A percentile compares a stretch with the other conserved stretches of the same genome.
Conservation (phyloP, 2,797 vertebrate genomes). For the Sparidentex hasta region DNA sequence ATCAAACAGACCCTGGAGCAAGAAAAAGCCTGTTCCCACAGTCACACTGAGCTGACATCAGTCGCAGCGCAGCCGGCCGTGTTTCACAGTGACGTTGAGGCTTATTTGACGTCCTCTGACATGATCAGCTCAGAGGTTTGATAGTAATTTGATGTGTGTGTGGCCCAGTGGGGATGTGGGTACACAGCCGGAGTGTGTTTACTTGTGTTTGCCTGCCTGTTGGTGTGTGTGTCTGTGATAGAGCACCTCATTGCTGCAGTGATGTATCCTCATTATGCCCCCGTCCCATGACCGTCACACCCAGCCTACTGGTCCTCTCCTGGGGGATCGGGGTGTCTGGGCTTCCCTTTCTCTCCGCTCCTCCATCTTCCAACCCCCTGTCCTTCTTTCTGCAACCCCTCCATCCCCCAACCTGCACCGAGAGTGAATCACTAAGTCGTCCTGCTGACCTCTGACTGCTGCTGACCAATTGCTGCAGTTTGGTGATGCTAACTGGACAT, state of each 20-base stretch:
- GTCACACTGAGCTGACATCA: slow-evolving; percentile 37
- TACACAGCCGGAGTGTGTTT: slow-evolving; percentile 21
- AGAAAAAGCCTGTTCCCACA: slow-evolving; percentile 68
- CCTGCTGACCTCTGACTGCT: slow-evolving; percentile 55
- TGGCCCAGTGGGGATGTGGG: slow-evolving; percentile 29
- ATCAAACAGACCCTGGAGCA: slow-evolving; percentile 45
- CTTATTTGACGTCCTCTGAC: slow-evolving; percentile 40
- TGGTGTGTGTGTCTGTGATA: slow-evolving; percentile 63
- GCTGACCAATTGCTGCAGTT: slow-evolving; percentile 34
- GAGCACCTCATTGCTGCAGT: slow-evolving; percentile 79
- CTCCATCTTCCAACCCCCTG: slow-evolving; percentile 50
- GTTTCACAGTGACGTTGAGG: slow-evolving; percentile 43
- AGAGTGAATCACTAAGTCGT: slow-evolving; percentile 65
- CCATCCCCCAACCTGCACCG: slow-evolving; percentile 24
- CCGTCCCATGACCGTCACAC: slow-evolving; percentile 76
- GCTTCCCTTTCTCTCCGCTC: slow-evolving; percentile 65
- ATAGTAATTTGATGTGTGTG: slow-evolving; percentile 22
- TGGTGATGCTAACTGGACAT: slow-evolving; percentile 28
- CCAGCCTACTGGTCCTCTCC: slow-evolving; percentile 70
- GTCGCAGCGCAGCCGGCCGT: slow-evolving; percentile 19
- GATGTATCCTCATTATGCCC: slow-evolving; percentile 85
- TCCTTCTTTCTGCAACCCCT: slow-evolving; percentile 38
- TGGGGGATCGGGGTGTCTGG: slow-evolving; percentile 66
- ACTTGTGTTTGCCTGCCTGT: slow-evolving; percentile 14
- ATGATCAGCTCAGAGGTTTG: slow-evolving; percentile 37